These are phyloP conservation scores for Phragmatobia fuliginosa DNA, from an alignment of 2,888 invertebrate genomes.

Conservation along the genomic window DNA sequence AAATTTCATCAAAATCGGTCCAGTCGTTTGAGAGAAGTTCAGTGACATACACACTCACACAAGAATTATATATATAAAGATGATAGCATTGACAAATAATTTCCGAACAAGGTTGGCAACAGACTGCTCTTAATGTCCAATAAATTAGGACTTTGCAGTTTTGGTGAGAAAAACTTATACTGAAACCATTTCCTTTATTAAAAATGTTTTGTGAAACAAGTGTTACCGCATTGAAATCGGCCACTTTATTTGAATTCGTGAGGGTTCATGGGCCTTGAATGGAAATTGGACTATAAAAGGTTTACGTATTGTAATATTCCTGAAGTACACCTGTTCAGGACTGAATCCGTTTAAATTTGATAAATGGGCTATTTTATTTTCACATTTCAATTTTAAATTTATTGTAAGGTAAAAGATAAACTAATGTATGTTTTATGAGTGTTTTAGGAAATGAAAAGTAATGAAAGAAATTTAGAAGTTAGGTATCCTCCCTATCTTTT, in stretches of 20 bases:
- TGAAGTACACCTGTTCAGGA: background rate
- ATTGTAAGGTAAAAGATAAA: background rate
- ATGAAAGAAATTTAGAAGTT: background rate
- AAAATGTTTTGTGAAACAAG: slow-evolving; percentile 25
- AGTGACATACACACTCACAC: too few species aligned
- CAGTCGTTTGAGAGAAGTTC: too few species aligned
- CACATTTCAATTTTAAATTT: background rate
- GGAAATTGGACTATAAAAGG: slow-evolving; percentile 40
- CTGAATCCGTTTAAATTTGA: background rate
- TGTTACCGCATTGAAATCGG: slow-evolving; percentile 16
- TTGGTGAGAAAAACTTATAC: slow-evolving; percentile 14
- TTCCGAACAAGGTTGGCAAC: slow-evolving; percentile 43
- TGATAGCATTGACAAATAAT: slow-evolving; percentile 38
- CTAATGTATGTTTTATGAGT: background rate
- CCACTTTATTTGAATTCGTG: slow-evolving; percentile 26
- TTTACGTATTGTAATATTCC: slow-evolving; percentile 27
- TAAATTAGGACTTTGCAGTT: slow-evolving; percentile 44
- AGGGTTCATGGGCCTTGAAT: slow-evolving; percentile 10
- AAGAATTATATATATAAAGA: too few species aligned
- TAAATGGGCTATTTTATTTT: background rate
- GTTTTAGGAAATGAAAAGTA: background rate
- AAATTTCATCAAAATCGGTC: too few species aligned
- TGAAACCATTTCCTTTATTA: slow-evolving; percentile 32
- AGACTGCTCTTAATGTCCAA: slow-evolving; percentile 35
- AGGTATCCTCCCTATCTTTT: too few species aligned